Percentiles rank a stretch among this genome's conserved stretches.
Evolutionary conservation across 2,113 vertebrate species (phyloP).

Genomic region (Petrocephalus zakoni): DNA sequence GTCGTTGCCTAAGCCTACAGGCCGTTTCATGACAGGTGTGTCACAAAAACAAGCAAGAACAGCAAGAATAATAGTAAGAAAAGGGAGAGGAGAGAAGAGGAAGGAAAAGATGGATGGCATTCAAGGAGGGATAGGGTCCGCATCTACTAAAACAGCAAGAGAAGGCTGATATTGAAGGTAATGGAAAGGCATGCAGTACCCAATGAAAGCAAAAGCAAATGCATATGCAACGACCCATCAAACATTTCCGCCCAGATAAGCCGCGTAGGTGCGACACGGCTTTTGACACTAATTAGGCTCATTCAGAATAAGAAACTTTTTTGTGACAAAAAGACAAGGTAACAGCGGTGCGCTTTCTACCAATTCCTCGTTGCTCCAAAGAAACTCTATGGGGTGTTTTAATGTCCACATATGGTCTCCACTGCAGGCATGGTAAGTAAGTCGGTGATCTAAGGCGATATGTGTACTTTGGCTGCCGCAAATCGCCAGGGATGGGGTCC

Average conservation of each 20-base stretch:
- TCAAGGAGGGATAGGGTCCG: not conserved
- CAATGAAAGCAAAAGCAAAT: not conserved
- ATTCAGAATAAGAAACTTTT: not conserved
- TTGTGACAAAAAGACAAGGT: not conserved
- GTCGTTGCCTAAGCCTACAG: not conserved
- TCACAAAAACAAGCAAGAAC: not conserved
- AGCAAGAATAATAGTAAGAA: not conserved
- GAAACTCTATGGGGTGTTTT: not conserved
- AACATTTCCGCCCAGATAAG: not conserved
- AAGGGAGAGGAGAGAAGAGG: not conserved
- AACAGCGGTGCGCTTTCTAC: not conserved
- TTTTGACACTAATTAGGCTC: not conserved
- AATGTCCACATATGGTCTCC: slow-evolving; percentile 12
- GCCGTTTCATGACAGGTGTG: not conserved
- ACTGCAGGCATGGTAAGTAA: not conserved
- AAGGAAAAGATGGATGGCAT: not conserved
- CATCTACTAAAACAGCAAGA: not conserved
- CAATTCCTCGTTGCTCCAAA: not conserved
- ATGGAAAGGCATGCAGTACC: not conserved
- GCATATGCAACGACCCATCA: not conserved
- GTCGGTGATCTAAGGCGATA: not conserved
- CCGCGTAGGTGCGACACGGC: not conserved
- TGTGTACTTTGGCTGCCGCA: not conserved
- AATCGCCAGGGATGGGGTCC: not conserved
- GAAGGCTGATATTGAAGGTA: not conserved